Evolutionary conservation across 2,797 vertebrate genomes (phyloP).

Genomic region (Glossophaga mutica): DNA sequence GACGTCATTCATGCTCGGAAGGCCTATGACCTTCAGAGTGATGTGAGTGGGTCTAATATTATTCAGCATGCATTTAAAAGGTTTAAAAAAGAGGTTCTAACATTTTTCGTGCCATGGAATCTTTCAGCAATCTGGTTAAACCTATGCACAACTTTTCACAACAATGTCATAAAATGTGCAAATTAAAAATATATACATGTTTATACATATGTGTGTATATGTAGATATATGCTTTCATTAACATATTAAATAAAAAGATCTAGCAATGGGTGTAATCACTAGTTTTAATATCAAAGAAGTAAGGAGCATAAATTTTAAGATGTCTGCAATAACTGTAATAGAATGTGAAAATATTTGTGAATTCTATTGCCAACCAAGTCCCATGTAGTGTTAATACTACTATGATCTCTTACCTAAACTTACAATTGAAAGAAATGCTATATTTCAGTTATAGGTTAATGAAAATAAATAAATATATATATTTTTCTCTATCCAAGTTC

Average conservation of each 20-base stretch:
- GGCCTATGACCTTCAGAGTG: conserved; percentile 92
- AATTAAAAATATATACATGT: neutral
- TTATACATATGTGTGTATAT: too few species aligned
- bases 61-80: neutral
- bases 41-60: conserved; percentile 85
- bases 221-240: neutral
- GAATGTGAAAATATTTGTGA: neutral
- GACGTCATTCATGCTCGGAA: conserved; percentile 94
- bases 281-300: conserved; percentile 19
- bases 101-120: neutral
- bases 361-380: neutral
- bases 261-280: neutral
- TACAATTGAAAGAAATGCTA: neutral
- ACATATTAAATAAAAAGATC: neutral
- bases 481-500: neutral
- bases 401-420: neutral
- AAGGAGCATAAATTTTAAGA: conserved; percentile 2
- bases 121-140: neutral
- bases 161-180: neutral
- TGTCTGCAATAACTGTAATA: neutral
- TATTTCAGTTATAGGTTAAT: conserved; percentile 6
- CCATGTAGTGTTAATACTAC: neutral
- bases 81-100: neutral
- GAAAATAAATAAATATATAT: neutral
- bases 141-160: neutral